Evolutionary conservation across 2,888 invertebrate species (phyloP), one percentile per base, ranked within the genome.

Genomic region (Drosophila macrospina): DNA sequence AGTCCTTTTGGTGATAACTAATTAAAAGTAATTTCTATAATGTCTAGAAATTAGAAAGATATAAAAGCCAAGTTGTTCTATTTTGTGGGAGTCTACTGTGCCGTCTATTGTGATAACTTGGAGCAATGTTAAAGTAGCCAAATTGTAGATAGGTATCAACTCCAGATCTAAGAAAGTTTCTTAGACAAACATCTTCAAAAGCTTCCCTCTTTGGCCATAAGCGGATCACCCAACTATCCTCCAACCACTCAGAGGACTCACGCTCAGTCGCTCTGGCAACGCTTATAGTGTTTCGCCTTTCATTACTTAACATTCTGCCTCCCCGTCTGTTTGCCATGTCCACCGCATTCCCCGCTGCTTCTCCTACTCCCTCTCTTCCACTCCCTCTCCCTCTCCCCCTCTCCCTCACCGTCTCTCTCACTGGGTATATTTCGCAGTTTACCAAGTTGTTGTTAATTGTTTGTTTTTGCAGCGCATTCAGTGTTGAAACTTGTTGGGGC

Each of bases 381-480:
- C 28, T 16, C 37, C n/a, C n/a, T n/a, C n/a, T n/a, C n/a, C n/a
- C n/a, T n/a, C n/a, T 41, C 16, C 13, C 30, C 15, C 50, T 28
- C 8, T 13, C 16, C 26, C 39, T 26, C 50, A 57, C 64, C 64
- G 61, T 63, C 59, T 65, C 47, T 57, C 30, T 42, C 64, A 32
- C 37, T 24, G 15, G 24, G 47, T 37, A 13, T 65, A 60, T 68
- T 76, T 51, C 51, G 56, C 76, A 44, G 44, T 54, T 67, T 56
- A 11, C 15, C 39, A 48, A 42, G 50, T 64, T 68, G 62, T 36
- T 74, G 68, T 74, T 65, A 70, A 76, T 73, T 73, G 67, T 78
- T 55, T 75, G 65, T 63, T 78, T 77, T 70, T 79, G 84, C 68
- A 51, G 60, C 36, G 62, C 41, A 45, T 56, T 57, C 47, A 48